Conservation (phyloP, 2,888 invertebrate species). For the Endotricha flammealis region DNA sequence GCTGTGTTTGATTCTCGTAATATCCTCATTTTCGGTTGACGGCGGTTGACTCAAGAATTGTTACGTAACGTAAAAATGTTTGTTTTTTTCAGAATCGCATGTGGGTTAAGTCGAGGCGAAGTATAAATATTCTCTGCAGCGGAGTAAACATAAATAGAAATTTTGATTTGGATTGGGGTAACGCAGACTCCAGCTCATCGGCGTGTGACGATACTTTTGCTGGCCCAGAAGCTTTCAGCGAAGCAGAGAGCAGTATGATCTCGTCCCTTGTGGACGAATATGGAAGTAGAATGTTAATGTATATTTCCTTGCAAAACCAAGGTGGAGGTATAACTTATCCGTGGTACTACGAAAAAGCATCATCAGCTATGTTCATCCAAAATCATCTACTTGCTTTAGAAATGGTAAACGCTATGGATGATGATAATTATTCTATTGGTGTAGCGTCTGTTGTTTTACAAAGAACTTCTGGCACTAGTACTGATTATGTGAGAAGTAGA, state of each 20-base stretch:
- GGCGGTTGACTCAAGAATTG: too few species aligned
- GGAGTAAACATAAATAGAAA: conserved; percentile 84
- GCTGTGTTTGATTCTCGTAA: too few species aligned
- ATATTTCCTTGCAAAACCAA: conserved; percentile 82
- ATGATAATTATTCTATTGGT: conserved; percentile 9
- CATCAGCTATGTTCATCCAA: conserved; percentile 14
- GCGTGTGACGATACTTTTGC: conserved; percentile 45
- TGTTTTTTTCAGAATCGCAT: conserved; percentile 2
- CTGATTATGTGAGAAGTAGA: conserved; percentile 16
- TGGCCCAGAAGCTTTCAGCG: conserved; percentile 59
- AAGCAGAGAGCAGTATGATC: conserved; percentile 74
- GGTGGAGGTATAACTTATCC: conserved; percentile 79
- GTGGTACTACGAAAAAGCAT: conserved; percentile 68
- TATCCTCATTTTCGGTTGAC: too few species aligned
- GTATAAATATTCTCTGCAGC: conserved; percentile 51
- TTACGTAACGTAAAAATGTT: conserved; percentile 63
- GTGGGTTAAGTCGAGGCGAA: conserved; percentile 3
- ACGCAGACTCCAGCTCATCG: conserved; percentile 59
- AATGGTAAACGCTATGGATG: conserved; percentile 8
- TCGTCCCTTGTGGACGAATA: conserved; percentile 65
- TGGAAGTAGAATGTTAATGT: conserved; percentile 66
- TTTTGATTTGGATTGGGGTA: conserved; percentile 79
- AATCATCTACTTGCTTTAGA: conserved; percentile 13
- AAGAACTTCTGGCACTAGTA: conserved; percentile 18
- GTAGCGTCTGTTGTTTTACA: conserved; percentile 11